Percentiles rank a stretch among this genome's conserved stretches.
Conservation (phyloP, 2,888 invertebrate genomes). For the Macrophya annulata region DNA sequence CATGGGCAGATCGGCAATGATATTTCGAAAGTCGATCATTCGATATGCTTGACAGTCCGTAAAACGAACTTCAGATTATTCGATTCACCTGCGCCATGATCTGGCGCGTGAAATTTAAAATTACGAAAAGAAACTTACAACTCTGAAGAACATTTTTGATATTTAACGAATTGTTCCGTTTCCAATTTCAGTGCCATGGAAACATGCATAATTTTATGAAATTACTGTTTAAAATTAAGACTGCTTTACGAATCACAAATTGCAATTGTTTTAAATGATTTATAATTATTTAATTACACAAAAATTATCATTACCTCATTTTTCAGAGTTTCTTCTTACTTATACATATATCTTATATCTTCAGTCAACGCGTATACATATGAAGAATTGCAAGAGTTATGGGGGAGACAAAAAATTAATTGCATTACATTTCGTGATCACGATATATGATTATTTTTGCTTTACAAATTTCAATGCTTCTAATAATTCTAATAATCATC, state of each 20-base stretch:
- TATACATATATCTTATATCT: too few species aligned
- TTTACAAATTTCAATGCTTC: not conserved
- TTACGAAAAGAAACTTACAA: not conserved
- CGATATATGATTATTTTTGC: not conserved
- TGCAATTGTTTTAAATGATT: not conserved
- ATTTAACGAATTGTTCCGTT: not conserved
- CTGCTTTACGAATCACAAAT: not conserved
- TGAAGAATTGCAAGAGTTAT: not conserved
- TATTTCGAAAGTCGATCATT: not conserved
- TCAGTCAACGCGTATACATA: not conserved
- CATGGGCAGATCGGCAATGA: slow-evolving; percentile 7
- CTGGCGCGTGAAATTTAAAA: not conserved
- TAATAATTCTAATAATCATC: not conserved
- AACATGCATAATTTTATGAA: not conserved
- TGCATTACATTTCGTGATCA: not conserved
- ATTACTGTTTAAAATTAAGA: not conserved
- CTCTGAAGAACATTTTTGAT: not conserved
- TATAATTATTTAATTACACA: too few species aligned
- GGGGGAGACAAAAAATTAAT: not conserved
- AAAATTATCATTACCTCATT: not conserved
- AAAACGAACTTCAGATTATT: not conserved
- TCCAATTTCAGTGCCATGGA: not conserved
- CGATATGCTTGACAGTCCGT: not conserved
- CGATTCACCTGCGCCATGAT: not conserved
- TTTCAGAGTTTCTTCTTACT: not conserved